phyloP scores from a whole-genome alignment of 2,113 vertebrate species.

The Sinocyclocheilus grahami region DNA sequence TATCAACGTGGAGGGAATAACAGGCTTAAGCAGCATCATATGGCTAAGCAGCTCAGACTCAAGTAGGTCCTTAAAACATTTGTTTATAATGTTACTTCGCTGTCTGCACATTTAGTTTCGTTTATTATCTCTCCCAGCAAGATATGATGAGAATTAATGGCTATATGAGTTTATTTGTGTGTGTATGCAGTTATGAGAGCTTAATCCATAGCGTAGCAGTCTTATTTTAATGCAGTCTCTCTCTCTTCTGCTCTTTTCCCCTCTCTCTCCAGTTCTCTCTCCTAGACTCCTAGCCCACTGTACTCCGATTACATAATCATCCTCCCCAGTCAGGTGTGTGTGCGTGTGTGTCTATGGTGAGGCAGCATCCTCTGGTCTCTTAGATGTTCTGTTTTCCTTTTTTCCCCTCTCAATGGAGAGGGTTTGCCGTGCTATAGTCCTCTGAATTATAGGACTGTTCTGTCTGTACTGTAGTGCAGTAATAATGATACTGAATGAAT shows the following conservation, averaged over 20 bases:
- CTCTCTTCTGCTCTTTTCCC: neutral
- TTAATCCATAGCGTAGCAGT: neutral
- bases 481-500: constrained; percentile 16
- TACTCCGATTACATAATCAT: constrained; percentile 49
- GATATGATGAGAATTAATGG: constrained; percentile 4
- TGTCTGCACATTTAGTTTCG: neutral
- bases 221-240: constrained; percentile 9
- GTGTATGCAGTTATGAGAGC: constrained; percentile 11
- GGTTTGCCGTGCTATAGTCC: neutral
- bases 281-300: constrained; percentile 49
- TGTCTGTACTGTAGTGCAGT: neutral
- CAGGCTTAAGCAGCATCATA: constrained; percentile 51
- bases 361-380: constrained; percentile 16
- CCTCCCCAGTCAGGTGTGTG: constrained; percentile 45
- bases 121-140: neutral
- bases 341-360: constrained; percentile 59
- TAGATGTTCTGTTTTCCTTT: constrained; percentile 5
- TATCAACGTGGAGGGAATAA: constrained; percentile 33
- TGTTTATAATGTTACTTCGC: constrained; percentile 56
- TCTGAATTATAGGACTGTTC: constrained; percentile 16
- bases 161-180: constrained; percentile 19
- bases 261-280: constrained; percentile 33
- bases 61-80: constrained; percentile 59
- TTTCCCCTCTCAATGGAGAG: neutral
- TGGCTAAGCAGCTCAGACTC: constrained; percentile 58